Evolutionary conservation across 2,113 vertebrate species (phyloP).

Genomic region (Pedionomus torquatus): DNA sequence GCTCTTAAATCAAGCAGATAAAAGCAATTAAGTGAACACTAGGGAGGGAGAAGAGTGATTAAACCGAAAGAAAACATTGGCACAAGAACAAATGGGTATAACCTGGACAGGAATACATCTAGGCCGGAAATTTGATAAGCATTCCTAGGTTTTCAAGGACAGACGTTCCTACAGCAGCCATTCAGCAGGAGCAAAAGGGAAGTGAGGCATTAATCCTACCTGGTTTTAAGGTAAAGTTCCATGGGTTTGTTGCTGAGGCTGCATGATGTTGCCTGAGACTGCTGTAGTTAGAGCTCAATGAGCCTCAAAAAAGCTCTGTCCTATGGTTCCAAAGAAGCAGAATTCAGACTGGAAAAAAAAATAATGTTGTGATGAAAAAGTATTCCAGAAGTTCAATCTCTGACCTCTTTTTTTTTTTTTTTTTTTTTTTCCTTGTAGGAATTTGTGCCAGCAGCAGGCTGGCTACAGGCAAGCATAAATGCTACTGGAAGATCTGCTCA

Average conservation of each 20-base stretch:
- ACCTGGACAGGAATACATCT: neutral
- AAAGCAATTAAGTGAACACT: constrained; percentile 46
- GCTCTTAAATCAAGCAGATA: constrained; percentile 53
- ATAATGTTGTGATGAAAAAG: fast-evolving
- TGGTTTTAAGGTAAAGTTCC: neutral
- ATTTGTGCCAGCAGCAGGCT: neutral
- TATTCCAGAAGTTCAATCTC: neutral
- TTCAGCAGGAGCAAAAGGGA: neutral
- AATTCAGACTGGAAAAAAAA: neutral
- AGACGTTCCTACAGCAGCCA: neutral
- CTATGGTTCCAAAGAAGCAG: neutral
- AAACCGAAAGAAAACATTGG: constrained; percentile 19
- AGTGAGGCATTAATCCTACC: neutral
- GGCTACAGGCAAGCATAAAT: neutral
- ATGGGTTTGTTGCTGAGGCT: neutral
- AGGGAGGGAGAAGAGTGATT: neutral
- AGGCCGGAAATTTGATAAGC: neutral
- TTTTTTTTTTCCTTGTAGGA: neutral
- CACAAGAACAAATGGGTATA: neutral
- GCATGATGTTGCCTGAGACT: neutral
- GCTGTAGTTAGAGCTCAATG: neutral
- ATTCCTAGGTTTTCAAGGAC: neutral
- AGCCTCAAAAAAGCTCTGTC: neutral
- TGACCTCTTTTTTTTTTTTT: neutral
- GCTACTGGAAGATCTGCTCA: neutral